phyloP scores from a whole-genome alignment of 2,113 vertebrate species.

The Macquaria ambigua region DNA sequence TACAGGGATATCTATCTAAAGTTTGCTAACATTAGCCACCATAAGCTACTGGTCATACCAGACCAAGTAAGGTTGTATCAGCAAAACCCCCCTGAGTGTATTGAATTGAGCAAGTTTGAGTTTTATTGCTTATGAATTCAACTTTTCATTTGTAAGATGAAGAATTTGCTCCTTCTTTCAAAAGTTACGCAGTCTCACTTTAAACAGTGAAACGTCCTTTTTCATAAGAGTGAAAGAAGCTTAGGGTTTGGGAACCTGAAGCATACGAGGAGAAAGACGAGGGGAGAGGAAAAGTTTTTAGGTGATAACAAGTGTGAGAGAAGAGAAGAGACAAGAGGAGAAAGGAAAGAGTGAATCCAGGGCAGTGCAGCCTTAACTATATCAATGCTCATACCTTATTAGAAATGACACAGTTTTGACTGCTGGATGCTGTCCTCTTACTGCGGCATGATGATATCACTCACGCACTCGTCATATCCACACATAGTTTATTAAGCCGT shows the following conservation, averaged over 20 bases:
- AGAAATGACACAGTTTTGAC: constrained; percentile 6
- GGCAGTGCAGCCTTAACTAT: constrained; percentile 6
- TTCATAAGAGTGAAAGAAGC: background rate
- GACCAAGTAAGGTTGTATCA: background rate
- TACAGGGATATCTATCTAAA: too few species aligned
- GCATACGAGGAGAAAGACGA: background rate
- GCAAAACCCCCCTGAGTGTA: background rate
- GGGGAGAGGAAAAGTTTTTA: background rate
- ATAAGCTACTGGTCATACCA: background rate
- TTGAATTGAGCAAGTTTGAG: background rate
- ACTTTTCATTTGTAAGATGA: background rate
- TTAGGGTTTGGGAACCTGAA: background rate
- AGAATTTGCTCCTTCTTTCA: background rate
- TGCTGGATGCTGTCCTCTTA: constrained; percentile 5
- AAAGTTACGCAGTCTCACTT: background rate
- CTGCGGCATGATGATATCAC: background rate
- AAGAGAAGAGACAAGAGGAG: background rate
- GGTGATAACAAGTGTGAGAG: background rate
- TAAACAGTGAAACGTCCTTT: background rate
- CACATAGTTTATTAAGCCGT: constrained; percentile 31
- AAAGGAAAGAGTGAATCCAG: background rate
- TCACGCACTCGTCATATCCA: background rate
- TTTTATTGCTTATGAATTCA: background rate
- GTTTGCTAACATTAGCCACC: too few species aligned
- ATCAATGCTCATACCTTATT: background rate